A percentile compares a stretch with the other conserved stretches of the same genome.
These are phyloP conservation scores for Carassius carassius DNA, from an alignment of 2,113 vertebrate genomes.

Conservation along the genomic window DNA sequence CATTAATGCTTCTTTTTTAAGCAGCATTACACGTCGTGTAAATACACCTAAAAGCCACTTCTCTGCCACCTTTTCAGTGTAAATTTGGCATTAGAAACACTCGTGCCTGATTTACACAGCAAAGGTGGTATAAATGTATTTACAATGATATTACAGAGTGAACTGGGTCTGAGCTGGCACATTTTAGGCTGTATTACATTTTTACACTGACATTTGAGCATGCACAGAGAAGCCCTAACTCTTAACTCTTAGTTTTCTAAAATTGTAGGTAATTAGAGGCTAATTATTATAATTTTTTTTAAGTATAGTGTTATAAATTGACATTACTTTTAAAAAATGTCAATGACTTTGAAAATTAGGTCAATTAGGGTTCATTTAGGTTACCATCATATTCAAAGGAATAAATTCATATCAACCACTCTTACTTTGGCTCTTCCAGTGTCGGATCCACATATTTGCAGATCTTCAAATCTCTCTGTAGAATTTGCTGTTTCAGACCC, in stretches of 20 bases:
- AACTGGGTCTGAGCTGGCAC: no score
- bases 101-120: not conserved
- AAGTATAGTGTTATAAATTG: no score
- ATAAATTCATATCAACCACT: not conserved
- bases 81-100: not conserved
- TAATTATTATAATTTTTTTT: no score
- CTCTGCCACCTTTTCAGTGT: no score
- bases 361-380: no score
- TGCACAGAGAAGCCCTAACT: not conserved
- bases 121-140: not conserved
- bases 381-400: not conserved
- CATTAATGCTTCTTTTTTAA: no score
- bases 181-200: no score
- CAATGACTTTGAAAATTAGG: no score
- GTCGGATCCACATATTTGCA: constrained; percentile 67
- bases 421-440: constrained; percentile 68
- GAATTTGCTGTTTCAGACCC: constrained; percentile 62
- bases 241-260: no score
- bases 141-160: not conserved
- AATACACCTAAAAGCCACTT: not conserved
- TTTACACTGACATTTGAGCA: no score
- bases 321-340: no score
- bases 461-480: constrained; percentile 67
- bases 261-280: no score
- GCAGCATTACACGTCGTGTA: not conserved